Evolutionary conservation across 2,113 vertebrate genomes (phyloP).

Genomic region (Lethenteron camtschaticum): DNA sequence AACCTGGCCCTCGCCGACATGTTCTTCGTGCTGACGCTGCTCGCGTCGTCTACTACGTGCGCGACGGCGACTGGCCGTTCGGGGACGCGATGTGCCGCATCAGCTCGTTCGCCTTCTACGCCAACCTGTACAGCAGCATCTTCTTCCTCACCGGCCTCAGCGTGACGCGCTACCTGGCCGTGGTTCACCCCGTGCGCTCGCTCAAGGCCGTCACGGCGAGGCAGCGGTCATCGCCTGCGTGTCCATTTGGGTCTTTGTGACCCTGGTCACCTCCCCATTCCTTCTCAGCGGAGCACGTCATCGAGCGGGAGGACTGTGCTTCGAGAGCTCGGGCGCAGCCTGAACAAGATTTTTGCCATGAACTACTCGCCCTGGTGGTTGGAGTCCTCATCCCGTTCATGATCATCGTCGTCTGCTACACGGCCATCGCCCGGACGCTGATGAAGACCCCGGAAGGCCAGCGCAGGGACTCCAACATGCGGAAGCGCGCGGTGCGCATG

Average conservation of each 20-base stretch:
- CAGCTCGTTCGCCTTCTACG: slow-evolving; percentile 24
- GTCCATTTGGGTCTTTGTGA: slow-evolving; percentile 58
- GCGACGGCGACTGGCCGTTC: slow-evolving; percentile 16
- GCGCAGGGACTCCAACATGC: rapidly evolving
- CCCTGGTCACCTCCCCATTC: slow-evolving; percentile 41
- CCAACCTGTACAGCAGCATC: slow-evolving; percentile 31
- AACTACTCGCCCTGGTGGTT: slow-evolving; percentile 47
- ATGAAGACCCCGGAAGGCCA: slow-evolving; percentile 18
- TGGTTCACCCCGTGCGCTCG: slow-evolving; percentile 14
- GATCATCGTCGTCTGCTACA: slow-evolving; percentile 57
- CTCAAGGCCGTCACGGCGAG: slow-evolving; percentile 34
- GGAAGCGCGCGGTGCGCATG: slow-evolving; percentile 14
- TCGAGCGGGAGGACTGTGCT: slow-evolving; percentile 59
- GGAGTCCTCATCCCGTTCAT: slow-evolving; percentile 59
- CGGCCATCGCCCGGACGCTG: slow-evolving; percentile 45
- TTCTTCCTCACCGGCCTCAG: slow-evolving; percentile 28
- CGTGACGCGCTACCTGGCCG: slow-evolving; percentile 22
- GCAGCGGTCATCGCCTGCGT: slow-evolving; percentile 37
- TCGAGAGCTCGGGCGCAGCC: slow-evolving; percentile 23
- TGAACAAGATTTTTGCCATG: slow-evolving; percentile 23
- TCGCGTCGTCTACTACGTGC: slow-evolving; percentile 25
- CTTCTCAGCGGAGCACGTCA: slow-evolving; percentile 23
- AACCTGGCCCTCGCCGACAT: slow-evolving; percentile 28
- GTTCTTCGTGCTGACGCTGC: slow-evolving; percentile 25
- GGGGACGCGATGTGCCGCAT: slow-evolving; percentile 25